phyloP scores from a whole-genome alignment of 2,113 vertebrate species.

The Pollimyrus isidori region DNA sequence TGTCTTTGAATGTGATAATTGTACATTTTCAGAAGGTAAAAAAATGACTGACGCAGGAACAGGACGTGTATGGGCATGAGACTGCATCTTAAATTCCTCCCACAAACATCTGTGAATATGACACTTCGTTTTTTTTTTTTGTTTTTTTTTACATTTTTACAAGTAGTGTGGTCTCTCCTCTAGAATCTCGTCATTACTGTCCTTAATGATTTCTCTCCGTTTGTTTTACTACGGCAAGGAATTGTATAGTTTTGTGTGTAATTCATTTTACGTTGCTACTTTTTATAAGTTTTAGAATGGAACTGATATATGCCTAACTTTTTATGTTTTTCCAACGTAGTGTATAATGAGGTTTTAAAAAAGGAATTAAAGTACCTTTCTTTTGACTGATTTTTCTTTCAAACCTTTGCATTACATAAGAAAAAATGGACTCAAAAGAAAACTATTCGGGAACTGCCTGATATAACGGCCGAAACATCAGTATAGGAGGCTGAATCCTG shows the following conservation, averaged over 20 bases:
- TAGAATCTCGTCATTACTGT: background rate
- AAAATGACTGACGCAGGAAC: background rate
- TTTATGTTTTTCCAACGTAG: background rate
- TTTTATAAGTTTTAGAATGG: background rate
- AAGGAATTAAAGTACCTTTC: background rate
- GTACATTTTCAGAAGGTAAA: background rate
- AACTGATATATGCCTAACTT: background rate
- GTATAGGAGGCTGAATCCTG: constrained; percentile 28
- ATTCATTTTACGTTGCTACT: background rate
- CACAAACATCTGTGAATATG: background rate
- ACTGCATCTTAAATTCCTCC: constrained; percentile 5
- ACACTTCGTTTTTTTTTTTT: background rate
- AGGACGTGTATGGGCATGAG: background rate
- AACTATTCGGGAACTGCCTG: constrained; percentile 14
- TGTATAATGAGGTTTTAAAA: background rate
- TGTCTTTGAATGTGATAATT: background rate
- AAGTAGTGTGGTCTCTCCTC: background rate
- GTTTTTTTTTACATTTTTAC: background rate
- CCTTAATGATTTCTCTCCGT: background rate
- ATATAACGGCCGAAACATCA: background rate
- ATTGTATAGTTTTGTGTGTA: background rate
- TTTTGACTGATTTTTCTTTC: background rate
- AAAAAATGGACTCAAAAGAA: constrained; percentile 14
- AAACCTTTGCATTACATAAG: constrained; percentile 19
- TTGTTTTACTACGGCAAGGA: background rate